Percentiles rank a stretch among this genome's conserved stretches.
Conservation (phyloP, 2,113 vertebrate genomes). For the Chloebia gouldiae region DNA sequence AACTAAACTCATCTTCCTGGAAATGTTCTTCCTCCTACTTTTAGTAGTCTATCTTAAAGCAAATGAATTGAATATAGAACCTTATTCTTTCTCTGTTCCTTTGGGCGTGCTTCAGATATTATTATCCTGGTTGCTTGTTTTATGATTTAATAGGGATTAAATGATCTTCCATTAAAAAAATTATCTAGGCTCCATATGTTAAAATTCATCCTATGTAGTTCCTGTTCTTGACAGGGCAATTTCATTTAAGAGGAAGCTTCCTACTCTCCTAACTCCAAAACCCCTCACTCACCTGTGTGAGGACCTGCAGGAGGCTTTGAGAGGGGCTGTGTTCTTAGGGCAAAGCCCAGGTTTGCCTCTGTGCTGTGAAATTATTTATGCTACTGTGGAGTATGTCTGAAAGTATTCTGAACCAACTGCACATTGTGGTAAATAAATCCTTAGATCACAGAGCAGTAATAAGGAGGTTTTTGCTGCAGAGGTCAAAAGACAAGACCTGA, state of each 20-base stretch:
- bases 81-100: neutral
- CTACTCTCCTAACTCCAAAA: neutral
- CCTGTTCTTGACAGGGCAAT: neutral
- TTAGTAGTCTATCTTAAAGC: constrained; percentile 26
- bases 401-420: neutral
- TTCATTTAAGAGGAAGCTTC: neutral
- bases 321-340: neutral
- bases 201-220: neutral
- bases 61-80: neutral
- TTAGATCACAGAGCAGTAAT: neutral
- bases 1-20: neutral
- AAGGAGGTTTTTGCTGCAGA: neutral
- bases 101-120: constrained; percentile 39
- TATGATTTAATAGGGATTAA: neutral
- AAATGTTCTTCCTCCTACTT: constrained; percentile 3
- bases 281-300: neutral
- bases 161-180: neutral
- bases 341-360: neutral
- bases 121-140: neutral
- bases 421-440: neutral
- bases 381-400: neutral
- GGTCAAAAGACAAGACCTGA: neutral
- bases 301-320: neutral
- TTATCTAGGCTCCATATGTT: neutral
- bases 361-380: constrained; percentile 26